Evolutionary conservation across 2,113 vertebrate genomes (phyloP).

Genomic region (Rattus rattus): DNA sequence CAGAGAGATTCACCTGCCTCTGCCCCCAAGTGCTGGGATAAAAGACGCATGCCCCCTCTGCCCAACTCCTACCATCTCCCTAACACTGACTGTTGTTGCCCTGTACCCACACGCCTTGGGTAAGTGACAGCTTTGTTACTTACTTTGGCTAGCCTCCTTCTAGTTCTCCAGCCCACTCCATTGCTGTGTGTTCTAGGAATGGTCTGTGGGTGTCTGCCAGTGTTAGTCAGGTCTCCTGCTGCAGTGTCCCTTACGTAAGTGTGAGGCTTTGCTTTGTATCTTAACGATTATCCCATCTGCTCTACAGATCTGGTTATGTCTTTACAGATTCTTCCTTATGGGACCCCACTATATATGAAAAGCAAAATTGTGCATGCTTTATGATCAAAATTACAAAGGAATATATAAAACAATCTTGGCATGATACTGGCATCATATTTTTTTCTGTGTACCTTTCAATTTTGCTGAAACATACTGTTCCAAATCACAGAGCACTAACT

Average conservation of each 20-base stretch:
- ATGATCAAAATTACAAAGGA: neutral
- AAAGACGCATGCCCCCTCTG: neutral
- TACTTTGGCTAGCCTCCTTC: conserved; percentile 11
- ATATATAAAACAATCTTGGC: neutral
- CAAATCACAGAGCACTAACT: neutral
- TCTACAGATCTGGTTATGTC: neutral
- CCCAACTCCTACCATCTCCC: neutral
- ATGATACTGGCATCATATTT: neutral
- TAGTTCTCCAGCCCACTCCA: neutral
- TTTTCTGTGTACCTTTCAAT: neutral
- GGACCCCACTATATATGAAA: neutral
- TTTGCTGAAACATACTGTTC: neutral
- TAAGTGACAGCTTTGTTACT: conserved; percentile 34
- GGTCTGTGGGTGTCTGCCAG: neutral
- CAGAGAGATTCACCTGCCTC: neutral
- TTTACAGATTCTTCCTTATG: neutral
- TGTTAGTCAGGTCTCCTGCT: neutral
- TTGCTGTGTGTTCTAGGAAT: neutral
- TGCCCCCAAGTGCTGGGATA: neutral
- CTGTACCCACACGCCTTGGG: neutral
- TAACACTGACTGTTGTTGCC: conserved; percentile 51
- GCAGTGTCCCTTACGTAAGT: neutral
- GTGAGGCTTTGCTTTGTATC: neutral
- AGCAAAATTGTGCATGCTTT: neutral
- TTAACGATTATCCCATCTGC: neutral